These are phyloP conservation scores for Apocrypta bakeri DNA, from an alignment of 1,140 invertebrate species.

Conservation along the genomic window DNA sequence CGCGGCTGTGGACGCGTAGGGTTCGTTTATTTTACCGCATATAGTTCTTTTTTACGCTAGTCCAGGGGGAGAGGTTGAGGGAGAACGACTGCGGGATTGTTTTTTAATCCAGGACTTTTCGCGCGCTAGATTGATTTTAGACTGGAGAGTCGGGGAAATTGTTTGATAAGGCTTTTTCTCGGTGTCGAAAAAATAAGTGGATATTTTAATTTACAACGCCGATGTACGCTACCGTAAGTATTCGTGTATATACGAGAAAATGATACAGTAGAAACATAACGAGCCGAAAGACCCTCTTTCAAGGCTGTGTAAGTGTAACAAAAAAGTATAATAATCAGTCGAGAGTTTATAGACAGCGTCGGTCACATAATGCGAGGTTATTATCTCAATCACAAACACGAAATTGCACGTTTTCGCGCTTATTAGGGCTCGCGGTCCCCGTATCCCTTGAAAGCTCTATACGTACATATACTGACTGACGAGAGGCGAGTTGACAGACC, in stretches of 20 bases:
- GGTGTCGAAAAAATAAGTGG: no score
- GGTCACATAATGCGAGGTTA: neutral
- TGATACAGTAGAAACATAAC: neutral
- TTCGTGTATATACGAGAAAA: no score
- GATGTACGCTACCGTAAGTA: no score
- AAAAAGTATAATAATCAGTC: no score
- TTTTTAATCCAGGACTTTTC: slow-evolving; percentile 24
- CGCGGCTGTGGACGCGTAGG: neutral
- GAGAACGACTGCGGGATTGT: no score
- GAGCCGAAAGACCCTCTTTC: no score
- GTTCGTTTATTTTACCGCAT: neutral
- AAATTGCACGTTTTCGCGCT: slow-evolving; percentile 41
- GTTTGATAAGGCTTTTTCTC: no score
- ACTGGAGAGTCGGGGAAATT: no score
- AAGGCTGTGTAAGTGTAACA: no score
- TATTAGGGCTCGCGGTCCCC: slow-evolving; percentile 14
- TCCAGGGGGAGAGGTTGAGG: neutral
- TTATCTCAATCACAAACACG: neutral
- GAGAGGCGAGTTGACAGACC: neutral
- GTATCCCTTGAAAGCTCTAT: neutral
- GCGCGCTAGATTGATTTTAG: no score
- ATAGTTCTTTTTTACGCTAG: neutral
- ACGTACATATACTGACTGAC: neutral
- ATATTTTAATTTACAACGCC: no score
- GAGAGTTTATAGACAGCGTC: neutral